Conservation (phyloP, 2,113 vertebrate species). For the Aleadryas rufinucha region DNA sequence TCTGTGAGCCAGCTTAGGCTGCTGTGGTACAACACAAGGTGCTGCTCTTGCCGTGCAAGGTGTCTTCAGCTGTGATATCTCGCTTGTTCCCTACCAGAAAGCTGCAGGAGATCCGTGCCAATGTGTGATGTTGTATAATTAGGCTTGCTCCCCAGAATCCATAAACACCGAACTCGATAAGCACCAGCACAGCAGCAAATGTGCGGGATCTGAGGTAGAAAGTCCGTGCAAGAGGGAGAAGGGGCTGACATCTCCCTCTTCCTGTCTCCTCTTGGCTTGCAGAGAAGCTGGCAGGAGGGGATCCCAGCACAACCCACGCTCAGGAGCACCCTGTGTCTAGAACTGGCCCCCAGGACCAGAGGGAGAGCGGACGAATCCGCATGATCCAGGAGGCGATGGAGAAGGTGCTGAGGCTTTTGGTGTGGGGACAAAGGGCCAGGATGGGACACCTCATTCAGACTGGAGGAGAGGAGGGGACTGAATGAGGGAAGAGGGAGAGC, state of each 20-base stretch:
- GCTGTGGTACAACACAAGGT: background rate
- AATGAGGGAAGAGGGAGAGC: background rate
- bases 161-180: background rate
- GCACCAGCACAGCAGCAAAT: accelerated
- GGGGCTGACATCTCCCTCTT: background rate
- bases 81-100: background rate
- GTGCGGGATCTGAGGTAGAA: background rate
- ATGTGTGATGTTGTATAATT: conserved; percentile 8
- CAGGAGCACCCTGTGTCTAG: conserved; percentile 38
- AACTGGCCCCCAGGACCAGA: background rate
- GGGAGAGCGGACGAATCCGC: conserved; percentile 20
- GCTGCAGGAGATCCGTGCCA: conserved; percentile 21
- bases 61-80: conserved; percentile 10
- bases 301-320: background rate
- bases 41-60: background rate
- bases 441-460: background rate
- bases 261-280: background rate
- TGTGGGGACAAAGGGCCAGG: background rate
- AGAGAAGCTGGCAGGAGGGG: conserved; percentile 69
- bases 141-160: background rate
- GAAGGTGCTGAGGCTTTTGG: conserved; percentile 60
- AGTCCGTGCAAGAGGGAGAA: background rate
- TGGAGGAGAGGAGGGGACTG: background rate
- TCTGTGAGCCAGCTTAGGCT: background rate
- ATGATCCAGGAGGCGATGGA: conserved; percentile 67